phyloP scores from a whole-genome alignment of 2,797 vertebrate species.

The Spinus olivaceus region DNA sequence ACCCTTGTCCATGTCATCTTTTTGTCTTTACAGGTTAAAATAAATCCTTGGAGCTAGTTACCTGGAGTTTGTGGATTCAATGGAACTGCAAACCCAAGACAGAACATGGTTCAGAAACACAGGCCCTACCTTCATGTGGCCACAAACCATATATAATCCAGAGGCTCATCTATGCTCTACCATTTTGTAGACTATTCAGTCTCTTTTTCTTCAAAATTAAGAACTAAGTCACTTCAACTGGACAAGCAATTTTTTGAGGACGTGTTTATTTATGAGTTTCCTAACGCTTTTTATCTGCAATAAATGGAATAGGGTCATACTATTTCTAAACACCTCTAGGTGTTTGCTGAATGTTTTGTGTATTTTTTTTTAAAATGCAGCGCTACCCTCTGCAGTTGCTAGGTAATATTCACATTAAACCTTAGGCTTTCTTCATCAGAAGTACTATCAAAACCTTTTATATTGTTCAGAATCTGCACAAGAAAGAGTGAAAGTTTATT shows the following conservation, averaged over 20 bases:
- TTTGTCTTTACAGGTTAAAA: neutral
- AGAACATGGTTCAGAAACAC: neutral
- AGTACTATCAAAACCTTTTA: neutral
- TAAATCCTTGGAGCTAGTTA: neutral
- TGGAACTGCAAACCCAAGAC: neutral
- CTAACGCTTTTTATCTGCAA: neutral
- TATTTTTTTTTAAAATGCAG: neutral
- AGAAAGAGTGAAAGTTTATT: neutral
- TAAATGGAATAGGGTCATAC: neutral
- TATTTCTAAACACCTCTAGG: neutral
- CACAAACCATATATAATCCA: neutral
- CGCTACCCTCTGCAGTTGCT: neutral
- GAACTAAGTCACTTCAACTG: neutral
- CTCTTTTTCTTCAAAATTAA: neutral
- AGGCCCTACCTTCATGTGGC: neutral
- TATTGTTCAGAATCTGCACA: neutral
- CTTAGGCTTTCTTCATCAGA: neutral
- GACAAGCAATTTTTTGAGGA: neutral
- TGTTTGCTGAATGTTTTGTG: neutral
- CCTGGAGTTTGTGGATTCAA: neutral
- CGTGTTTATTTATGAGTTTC: neutral
- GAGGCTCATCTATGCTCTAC: neutral
- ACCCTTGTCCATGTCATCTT: neutral
- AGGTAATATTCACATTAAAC: neutral
- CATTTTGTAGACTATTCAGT: neutral